These are phyloP conservation scores for Manis javanica DNA, from an alignment of 2,797 vertebrate species.

Conservation along the genomic window DNA sequence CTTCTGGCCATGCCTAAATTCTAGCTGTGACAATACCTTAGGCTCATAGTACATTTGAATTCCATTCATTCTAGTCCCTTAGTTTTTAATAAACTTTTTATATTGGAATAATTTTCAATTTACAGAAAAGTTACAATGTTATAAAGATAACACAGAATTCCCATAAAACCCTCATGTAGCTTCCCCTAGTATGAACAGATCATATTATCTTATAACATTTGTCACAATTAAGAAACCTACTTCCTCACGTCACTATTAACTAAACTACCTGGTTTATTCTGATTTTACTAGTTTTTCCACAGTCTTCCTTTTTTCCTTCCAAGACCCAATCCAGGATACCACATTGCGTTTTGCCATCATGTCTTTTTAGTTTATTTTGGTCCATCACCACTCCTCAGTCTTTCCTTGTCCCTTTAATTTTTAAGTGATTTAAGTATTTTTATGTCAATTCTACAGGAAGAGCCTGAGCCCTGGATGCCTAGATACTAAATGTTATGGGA, in stretches of 20 bases:
- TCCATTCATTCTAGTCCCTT: neutral
- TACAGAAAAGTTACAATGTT: neutral
- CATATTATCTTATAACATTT: neutral
- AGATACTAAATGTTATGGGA: neutral
- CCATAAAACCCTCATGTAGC: neutral
- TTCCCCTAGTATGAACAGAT: neutral
- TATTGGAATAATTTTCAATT: constrained; percentile 5
- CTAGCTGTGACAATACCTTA: constrained; percentile 42
- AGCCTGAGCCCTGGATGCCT: neutral
- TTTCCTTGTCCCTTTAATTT: neutral
- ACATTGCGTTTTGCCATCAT: neutral
- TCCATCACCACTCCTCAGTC: neutral
- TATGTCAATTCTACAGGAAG: neutral
- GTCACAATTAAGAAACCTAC: constrained; percentile 30
- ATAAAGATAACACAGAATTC: neutral
- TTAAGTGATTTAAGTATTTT: constrained; percentile 50
- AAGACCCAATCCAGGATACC: neutral
- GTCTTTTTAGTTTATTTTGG: neutral
- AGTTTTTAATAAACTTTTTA: neutral
- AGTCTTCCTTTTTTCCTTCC: constrained; percentile 1
- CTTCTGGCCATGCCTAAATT: constrained; percentile 36
- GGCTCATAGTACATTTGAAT: neutral
- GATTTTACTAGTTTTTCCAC: neutral
- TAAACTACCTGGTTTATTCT: neutral
- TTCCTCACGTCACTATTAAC: neutral